phyloP scores from a whole-genome alignment of 2,113 vertebrate species.

The Erpornis zantholeuca region DNA sequence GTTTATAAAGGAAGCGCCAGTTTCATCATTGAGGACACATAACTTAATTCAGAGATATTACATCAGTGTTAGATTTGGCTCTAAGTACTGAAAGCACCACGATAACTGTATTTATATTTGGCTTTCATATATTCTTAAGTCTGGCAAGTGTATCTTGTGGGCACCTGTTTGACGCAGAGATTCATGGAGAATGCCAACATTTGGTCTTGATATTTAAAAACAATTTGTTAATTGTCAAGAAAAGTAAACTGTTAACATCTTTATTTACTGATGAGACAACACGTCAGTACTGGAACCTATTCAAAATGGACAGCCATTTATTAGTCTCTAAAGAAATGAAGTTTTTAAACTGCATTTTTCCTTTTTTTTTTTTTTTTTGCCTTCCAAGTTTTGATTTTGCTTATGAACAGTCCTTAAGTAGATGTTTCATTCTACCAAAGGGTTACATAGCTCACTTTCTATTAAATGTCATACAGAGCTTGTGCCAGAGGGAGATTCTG shows the following conservation, averaged over 20 bases:
- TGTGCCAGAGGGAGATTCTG: background rate
- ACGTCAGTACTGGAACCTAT: conserved; percentile 44
- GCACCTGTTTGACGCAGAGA: conserved; percentile 69
- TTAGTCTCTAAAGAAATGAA: background rate
- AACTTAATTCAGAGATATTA: conserved; percentile 6
- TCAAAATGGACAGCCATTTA: conserved; percentile 65
- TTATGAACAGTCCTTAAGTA: background rate
- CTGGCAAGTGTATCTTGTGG: conserved; percentile 62
- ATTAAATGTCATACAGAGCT: background rate
- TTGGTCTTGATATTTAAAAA: conserved; percentile 69
- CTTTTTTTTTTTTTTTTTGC: background rate
- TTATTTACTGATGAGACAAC: conserved; percentile 67
- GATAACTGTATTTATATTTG: conserved; percentile 55
- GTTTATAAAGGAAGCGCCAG: background rate
- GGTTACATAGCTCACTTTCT: background rate
- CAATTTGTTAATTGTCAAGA: conserved; percentile 72
- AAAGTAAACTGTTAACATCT: conserved; percentile 71
- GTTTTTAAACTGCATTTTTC: background rate
- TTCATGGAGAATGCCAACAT: conserved; percentile 64
- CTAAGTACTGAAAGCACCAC: background rate
- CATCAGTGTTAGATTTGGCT: conserved; percentile 31
- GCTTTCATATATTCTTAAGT: conserved; percentile 59
- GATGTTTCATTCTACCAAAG: background rate
- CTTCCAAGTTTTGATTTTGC: background rate
- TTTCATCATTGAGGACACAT: background rate